phyloP scores from a whole-genome alignment of 2,113 vertebrate genomes.

The Columba livia region DNA sequence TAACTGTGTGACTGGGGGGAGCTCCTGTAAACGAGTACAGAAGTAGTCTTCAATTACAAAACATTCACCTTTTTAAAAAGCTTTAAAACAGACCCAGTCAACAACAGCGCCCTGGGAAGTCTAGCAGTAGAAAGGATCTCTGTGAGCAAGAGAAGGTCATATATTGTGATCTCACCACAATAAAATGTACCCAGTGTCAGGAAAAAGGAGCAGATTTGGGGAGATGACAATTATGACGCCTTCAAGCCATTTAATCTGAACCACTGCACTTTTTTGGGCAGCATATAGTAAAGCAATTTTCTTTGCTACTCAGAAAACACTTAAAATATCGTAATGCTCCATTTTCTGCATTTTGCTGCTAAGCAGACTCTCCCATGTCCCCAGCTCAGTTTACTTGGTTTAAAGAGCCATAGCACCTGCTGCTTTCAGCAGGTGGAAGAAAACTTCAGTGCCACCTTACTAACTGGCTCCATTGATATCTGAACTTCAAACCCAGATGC shows the following conservation, averaged over 20 bases:
- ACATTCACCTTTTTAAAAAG: constrained; percentile 63
- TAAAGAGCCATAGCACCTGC: neutral
- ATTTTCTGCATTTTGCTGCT: constrained; percentile 21
- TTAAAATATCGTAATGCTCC: neutral
- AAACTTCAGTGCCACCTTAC: constrained; percentile 41
- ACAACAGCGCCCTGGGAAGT: constrained; percentile 37
- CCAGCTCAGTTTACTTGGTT: constrained; percentile 41
- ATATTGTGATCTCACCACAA: constrained; percentile 24
- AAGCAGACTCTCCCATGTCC: constrained; percentile 14
- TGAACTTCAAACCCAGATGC: constrained; percentile 43
- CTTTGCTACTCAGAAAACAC: constrained; percentile 48
- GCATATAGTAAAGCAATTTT: constrained; percentile 49
- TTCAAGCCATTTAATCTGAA: constrained; percentile 43
- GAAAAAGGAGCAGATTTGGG: constrained; percentile 18
- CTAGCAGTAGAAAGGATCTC: constrained; percentile 46
- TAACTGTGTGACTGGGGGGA: neutral
- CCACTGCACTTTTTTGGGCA: constrained; percentile 59
- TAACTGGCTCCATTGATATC: neutral
- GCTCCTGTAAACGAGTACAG: constrained; percentile 67
- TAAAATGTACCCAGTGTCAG: neutral
- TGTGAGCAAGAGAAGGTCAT: constrained; percentile 21
- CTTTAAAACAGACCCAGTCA: constrained; percentile 67
- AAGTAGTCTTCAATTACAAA: constrained; percentile 66
- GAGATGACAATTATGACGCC: constrained; percentile 26
- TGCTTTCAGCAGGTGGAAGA: constrained; percentile 11